These are phyloP conservation scores for Dusona sp. DNA, from an alignment of 2,888 invertebrate species.

Conservation along the genomic window DNA sequence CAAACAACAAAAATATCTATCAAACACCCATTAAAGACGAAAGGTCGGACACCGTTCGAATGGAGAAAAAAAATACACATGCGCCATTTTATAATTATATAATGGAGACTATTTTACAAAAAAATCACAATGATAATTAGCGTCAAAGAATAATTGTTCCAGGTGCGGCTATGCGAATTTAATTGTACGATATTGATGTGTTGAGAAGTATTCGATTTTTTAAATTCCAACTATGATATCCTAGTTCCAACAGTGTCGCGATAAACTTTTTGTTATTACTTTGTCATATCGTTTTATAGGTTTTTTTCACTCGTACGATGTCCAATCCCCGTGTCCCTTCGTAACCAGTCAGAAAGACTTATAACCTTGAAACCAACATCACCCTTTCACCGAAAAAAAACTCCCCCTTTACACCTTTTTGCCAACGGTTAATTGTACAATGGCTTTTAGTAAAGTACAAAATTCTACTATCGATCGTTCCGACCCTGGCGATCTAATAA, in stretches of 20 bases:
- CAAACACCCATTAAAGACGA: constrained; percentile 64
- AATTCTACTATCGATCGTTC: constrained; percentile 77
- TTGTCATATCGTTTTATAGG: constrained; percentile 10
- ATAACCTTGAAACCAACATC: constrained; percentile 10
- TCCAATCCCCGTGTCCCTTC: constrained; percentile 25
- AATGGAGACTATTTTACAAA: background rate
- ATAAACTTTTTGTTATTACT: background rate
- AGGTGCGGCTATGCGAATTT: background rate
- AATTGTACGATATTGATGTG: background rate
- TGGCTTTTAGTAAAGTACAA: constrained; percentile 75
- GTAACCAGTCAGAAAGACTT: background rate
- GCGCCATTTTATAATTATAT: background rate
- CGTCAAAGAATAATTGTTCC: constrained; percentile 1
- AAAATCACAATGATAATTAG: constrained; percentile 8
- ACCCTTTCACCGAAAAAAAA: background rate
- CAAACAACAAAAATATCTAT: constrained; percentile 63
- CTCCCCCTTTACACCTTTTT: background rate
- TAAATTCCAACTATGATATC: background rate
- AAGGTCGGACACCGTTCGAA: constrained; percentile 35
- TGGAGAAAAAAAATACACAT: constrained; percentile 22
- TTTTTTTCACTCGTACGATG: constrained; percentile 27
- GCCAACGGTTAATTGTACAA: constrained; percentile 32
- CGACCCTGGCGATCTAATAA: constrained; percentile 57
- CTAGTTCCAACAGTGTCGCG: background rate
- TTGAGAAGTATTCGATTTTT: constrained; percentile 6